Evolutionary conservation across 2,797 vertebrate genomes (phyloP).

Genomic region (Gallinago solitaria): DNA sequence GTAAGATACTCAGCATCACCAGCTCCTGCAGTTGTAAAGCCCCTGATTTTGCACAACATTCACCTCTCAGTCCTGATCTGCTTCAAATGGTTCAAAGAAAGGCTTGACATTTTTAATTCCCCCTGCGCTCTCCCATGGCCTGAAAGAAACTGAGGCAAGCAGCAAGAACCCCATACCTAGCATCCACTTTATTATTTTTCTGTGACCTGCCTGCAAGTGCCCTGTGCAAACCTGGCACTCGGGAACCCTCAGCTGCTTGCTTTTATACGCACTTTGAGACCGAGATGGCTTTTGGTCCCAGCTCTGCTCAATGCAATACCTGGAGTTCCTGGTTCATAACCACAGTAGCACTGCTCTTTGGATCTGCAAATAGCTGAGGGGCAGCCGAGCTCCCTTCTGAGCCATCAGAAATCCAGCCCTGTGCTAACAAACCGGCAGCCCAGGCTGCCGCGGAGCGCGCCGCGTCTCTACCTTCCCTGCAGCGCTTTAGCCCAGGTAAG

Average conservation of each 20-base stretch:
- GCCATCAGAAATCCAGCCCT: background rate
- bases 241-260: background rate
- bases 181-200: background rate
- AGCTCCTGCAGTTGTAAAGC: background rate
- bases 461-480: background rate
- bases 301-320: background rate
- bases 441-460: background rate
- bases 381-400: background rate
- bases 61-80: background rate
- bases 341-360: background rate
- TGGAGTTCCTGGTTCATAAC: background rate
- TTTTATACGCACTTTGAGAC: background rate
- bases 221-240: background rate
- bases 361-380: conserved; percentile 12
- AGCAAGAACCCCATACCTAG: background rate
- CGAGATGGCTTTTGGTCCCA: background rate
- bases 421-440: rapidly evolving
- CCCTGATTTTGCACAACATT: background rate
- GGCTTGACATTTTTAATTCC: background rate
- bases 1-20: background rate
- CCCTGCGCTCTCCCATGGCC: background rate
- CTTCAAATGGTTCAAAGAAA: background rate
- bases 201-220: background rate
- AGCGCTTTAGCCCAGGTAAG: background rate
- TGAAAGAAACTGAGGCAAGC: conserved; percentile 7